A percentile compares a stretch with the other conserved stretches of the same genome.
Evolutionary conservation across 1,140 invertebrate species (phyloP).

Genomic region (Drosophila ohnishii): DNA sequence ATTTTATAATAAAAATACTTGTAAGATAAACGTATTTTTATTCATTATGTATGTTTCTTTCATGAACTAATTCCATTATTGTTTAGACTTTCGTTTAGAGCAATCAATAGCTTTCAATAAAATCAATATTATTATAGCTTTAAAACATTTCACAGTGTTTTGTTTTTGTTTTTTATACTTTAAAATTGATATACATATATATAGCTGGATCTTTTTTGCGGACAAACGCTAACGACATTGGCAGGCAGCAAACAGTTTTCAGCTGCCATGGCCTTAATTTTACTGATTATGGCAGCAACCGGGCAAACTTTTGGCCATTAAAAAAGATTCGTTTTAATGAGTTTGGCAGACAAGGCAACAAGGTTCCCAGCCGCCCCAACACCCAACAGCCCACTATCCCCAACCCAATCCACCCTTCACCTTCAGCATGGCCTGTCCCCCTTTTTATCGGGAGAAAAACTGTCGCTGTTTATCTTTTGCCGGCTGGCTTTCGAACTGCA

Average conservation of each 20-base stretch:
- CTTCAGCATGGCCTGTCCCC: conserved; percentile 7
- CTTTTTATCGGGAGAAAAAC: conserved; percentile 62
- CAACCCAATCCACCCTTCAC: not conserved
- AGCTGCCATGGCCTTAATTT: conserved; percentile 76
- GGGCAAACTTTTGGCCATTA: conserved; percentile 77
- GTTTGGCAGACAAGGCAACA: conserved; percentile 71
- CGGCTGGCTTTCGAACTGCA: conserved; percentile 41
- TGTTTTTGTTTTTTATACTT: conserved; percentile 23
- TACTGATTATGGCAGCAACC: conserved; percentile 74
- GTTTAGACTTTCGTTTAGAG: not conserved
- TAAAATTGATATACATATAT: conserved; percentile 5
- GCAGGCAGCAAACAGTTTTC: conserved; percentile 64
- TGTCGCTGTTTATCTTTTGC: conserved; percentile 74
- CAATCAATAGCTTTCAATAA: conserved; percentile 22
- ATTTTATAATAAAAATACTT: not conserved
- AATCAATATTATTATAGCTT: conserved; percentile 30
- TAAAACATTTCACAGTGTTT: conserved; percentile 7
- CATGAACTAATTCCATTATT: too few relatives aligned
- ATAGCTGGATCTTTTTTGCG: conserved; percentile 30
- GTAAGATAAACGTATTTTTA: not conserved
- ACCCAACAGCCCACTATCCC: conserved; percentile 5
- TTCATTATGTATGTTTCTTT: too few relatives aligned
- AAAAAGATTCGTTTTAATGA: conserved; percentile 80
- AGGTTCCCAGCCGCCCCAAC: conserved; percentile 18
- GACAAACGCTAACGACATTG: conserved; percentile 68